Conservation (phyloP, 2,113 vertebrate genomes). For the Xyliphius kryptos region DNA sequence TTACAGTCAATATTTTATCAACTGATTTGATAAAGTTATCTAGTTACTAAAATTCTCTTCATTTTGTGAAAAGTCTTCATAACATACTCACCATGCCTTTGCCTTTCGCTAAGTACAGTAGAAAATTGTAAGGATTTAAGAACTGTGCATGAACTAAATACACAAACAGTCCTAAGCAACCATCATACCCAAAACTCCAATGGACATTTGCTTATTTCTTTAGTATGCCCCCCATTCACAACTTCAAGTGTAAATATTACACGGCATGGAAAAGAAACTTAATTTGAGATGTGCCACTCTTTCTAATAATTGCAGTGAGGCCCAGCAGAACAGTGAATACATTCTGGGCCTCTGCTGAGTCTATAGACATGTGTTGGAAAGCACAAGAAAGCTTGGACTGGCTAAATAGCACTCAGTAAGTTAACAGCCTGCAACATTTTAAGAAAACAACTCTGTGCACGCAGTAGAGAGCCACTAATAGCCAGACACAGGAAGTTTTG, state of each 20-base stretch:
- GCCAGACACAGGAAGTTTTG: slow-evolving; percentile 41
- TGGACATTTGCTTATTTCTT: slow-evolving; percentile 57
- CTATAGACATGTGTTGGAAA: slow-evolving; percentile 1
- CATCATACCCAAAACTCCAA: slow-evolving; percentile 1
- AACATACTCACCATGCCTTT: too few relatives aligned
- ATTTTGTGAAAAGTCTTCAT: too few relatives aligned
- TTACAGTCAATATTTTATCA: too few relatives aligned
- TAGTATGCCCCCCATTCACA: slow-evolving; percentile 50
- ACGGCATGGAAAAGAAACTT: slow-evolving; percentile 50
- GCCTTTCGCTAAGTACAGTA: too few relatives aligned
- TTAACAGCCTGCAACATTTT: neutral
- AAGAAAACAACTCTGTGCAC: slow-evolving; percentile 21
- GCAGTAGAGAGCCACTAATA: slow-evolving; percentile 14
- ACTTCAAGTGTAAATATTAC: slow-evolving; percentile 64
- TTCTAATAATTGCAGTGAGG: slow-evolving; percentile 51
- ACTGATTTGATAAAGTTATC: too few relatives aligned
- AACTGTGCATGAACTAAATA: slow-evolving; percentile 9
- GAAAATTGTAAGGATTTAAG: slow-evolving; percentile 32
- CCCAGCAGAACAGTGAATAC: slow-evolving; percentile 44
- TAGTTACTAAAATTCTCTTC: too few relatives aligned
- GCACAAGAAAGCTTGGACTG: slow-evolving; percentile 2
- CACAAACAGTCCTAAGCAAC: slow-evolving; percentile 27
- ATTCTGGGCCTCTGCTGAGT: slow-evolving; percentile 17
- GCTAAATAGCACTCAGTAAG: slow-evolving; percentile 33
- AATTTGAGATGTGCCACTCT: slow-evolving; percentile 56